Conservation (phyloP, 2,888 invertebrate genomes). For the Hirtodrosophila confusa region DNA sequence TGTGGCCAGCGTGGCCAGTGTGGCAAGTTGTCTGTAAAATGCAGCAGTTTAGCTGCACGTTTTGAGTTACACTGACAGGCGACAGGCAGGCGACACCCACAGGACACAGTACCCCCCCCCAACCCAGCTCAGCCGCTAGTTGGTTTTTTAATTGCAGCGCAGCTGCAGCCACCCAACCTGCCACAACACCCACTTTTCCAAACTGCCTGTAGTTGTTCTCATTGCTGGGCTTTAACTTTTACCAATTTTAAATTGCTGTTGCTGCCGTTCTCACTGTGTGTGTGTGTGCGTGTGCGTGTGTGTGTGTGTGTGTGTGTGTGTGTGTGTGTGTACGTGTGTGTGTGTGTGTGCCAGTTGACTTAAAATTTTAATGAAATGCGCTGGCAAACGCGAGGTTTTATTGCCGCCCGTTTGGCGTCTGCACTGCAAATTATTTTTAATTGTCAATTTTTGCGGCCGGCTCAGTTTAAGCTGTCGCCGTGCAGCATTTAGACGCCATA, state of each 20-base stretch:
- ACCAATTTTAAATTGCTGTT: constrained; percentile 72
- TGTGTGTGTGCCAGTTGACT: constrained; percentile 51
- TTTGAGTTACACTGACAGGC: constrained; percentile 57
- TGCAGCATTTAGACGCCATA: constrained; percentile 37
- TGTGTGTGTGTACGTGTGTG: constrained; percentile 32
- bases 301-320: constrained; percentile 25
- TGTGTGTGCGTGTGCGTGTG: constrained; percentile 24
- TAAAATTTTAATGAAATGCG: constrained; percentile 76
- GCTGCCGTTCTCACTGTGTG: constrained; percentile 18
- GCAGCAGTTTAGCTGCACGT: constrained; percentile 65
- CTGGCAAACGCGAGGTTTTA: constrained; percentile 40
- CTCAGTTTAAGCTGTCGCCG: not conserved
- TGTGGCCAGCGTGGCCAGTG: constrained; percentile 28
- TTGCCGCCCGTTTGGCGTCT: constrained; percentile 54
- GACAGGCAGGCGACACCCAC: constrained; percentile 35
- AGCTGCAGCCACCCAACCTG: constrained; percentile 24
- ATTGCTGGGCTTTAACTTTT: constrained; percentile 61
- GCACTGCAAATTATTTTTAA: constrained; percentile 78
- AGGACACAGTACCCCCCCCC: constrained; percentile 9
- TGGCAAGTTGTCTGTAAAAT: constrained; percentile 52
- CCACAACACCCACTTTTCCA: not conserved
- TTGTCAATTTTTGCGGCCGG: constrained; percentile 67
- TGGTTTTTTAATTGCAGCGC: constrained; percentile 56
- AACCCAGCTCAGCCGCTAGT: not conserved
- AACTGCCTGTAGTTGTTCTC: constrained; percentile 18